A percentile compares a stretch with the other conserved stretches of the same genome.
Conservation (phyloP, 2,797 vertebrate genomes). For the Enteromius thamalakanensis region DNA sequence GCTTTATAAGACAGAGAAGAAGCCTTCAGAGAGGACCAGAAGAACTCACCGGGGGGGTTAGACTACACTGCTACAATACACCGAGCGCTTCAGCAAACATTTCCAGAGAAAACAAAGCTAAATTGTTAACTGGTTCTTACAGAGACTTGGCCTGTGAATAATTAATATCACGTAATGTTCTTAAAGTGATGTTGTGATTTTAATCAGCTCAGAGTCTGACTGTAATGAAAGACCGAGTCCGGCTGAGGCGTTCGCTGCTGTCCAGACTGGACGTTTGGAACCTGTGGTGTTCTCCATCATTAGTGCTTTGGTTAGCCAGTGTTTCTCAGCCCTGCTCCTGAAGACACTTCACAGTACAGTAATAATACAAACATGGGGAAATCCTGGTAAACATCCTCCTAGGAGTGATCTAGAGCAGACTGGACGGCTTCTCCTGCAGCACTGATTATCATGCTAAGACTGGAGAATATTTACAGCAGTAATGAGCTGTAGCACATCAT, state of each 20-base stretch:
- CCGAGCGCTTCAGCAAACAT: conserved; percentile 49
- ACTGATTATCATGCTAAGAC: background rate
- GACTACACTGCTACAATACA: conserved; percentile 58
- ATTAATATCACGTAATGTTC: conserved; percentile 37
- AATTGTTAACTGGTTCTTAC: conserved; percentile 35
- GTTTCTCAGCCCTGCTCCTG: background rate
- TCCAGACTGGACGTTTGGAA: background rate
- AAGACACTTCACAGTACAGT: too few relatives aligned
- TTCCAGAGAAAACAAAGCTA: conserved; percentile 34
- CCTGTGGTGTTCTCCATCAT: background rate
- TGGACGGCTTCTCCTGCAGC: background rate
- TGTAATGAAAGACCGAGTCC: background rate
- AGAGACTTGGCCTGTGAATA: conserved; percentile 27
- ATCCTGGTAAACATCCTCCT: background rate
- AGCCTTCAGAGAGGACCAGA: conserved; percentile 64
- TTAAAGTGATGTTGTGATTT: conserved; percentile 9
- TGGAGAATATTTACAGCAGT: background rate
- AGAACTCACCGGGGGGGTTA: conserved; percentile 63
- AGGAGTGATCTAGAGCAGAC: background rate
- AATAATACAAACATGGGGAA: background rate
- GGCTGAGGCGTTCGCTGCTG: background rate
- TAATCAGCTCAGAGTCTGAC: background rate
- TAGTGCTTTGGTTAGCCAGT: background rate
- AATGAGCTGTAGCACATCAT: background rate
- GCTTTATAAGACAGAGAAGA: conserved; percentile 41